phyloP scores from a whole-genome alignment of 1,140 invertebrate species.

The Diuraphis noxia region DNA sequence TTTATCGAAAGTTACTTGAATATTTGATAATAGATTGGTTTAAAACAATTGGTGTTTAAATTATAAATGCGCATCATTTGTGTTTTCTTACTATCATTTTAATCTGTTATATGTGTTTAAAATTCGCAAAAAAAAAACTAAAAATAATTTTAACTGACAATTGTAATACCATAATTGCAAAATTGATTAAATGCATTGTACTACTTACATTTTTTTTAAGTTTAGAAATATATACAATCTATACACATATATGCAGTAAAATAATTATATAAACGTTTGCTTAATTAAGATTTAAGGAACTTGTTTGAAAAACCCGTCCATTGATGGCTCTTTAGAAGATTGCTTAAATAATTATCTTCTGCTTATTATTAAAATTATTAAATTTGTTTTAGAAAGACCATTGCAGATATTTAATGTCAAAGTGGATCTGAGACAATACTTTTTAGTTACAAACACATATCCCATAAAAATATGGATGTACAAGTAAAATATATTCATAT shows the following conservation, averaged over 20 bases:
- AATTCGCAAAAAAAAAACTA: neutral
- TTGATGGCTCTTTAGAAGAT: neutral
- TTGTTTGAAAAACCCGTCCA: too few species aligned
- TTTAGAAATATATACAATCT: too few species aligned
- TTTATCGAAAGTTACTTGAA: neutral
- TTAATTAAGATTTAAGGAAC: too few species aligned
- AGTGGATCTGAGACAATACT: neutral
- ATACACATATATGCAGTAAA: too few species aligned
- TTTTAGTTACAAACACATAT: conserved; percentile 4
- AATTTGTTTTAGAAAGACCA: conserved; percentile 36
- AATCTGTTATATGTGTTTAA: neutral
- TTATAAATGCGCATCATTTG: neutral
- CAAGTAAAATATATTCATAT: neutral
- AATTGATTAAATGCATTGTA: too few species aligned
- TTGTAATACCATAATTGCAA: too few species aligned
- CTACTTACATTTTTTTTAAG: too few species aligned
- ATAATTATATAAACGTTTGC: too few species aligned
- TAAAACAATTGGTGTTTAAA: neutral
- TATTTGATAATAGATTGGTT: neutral
- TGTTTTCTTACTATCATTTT: neutral
- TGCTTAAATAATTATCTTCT: neutral
- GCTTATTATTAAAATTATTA: neutral
- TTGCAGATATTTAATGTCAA: conserved; percentile 19
- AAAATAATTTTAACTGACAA: too few species aligned
- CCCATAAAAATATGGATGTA: conserved; percentile 17